A percentile compares a stretch with the other conserved stretches of the same genome.
phyloP scores from a whole-genome alignment of 2,113 vertebrate genomes.

The Corapipo altera region DNA sequence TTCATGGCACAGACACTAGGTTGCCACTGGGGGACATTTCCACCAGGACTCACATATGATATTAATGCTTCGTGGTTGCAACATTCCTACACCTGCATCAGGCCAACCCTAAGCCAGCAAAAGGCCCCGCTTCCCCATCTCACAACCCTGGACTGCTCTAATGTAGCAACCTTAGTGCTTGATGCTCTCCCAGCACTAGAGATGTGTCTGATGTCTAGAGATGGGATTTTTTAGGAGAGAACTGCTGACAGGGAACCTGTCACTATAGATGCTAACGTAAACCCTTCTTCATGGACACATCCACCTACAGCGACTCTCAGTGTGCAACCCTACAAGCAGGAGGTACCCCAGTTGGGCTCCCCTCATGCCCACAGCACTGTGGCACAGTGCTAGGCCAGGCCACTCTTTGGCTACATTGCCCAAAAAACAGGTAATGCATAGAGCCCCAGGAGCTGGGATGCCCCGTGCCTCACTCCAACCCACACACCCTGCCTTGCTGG shows the following conservation, averaged over 20 bases:
- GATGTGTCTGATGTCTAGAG: background rate
- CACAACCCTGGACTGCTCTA: background rate
- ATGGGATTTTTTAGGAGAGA: background rate
- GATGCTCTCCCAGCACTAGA: accelerated
- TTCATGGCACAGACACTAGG: background rate
- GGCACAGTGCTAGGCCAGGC: background rate
- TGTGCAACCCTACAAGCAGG: background rate
- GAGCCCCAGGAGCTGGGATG: background rate
- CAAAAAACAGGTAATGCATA: accelerated
- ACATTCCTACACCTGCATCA: accelerated
- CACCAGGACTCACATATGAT: background rate
- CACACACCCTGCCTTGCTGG: background rate
- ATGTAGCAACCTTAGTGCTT: background rate
- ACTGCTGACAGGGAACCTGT: background rate
- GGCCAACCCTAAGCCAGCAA: background rate
- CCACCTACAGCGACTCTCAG: background rate
- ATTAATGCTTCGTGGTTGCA: background rate
- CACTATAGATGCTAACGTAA: accelerated
- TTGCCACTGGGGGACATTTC: background rate
- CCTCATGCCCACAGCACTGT: background rate
- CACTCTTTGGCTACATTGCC: too few relatives aligned
- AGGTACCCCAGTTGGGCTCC: accelerated
- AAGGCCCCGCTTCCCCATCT: background rate
- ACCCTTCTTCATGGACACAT: background rate
- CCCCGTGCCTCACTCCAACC: accelerated